Evolutionary conservation across 2,888 invertebrate genomes (phyloP).

Genomic region (Mimas tiliae): DNA sequence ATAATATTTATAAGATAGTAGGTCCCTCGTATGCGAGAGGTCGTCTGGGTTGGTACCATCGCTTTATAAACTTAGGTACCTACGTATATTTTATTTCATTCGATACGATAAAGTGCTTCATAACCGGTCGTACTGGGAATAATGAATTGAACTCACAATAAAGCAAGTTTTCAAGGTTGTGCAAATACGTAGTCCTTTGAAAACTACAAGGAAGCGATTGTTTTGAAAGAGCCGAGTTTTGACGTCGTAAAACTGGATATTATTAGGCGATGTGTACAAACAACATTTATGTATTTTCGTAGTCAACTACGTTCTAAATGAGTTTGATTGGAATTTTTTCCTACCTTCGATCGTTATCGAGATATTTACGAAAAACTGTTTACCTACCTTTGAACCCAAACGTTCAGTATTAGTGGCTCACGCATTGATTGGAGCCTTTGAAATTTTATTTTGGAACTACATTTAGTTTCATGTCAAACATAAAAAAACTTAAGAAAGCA

Average conservation of each 20-base stretch:
- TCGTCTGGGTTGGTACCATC: no score
- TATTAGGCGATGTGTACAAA: constrained; percentile 6
- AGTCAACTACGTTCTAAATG: neutral
- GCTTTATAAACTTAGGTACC: no score
- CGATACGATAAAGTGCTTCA: no score
- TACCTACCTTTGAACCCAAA: neutral
- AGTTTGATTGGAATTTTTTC: neutral
- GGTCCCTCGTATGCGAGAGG: no score
- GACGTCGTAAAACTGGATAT: neutral
- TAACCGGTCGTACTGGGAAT: neutral
- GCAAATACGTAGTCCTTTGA: neutral
- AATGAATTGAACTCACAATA: neutral
- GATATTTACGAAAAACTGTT: neutral
- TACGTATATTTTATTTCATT: no score
- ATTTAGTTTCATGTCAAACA: no score
- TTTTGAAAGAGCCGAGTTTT: constrained; percentile 5
- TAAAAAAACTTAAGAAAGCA: no score
- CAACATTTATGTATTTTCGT: constrained; percentile 1
- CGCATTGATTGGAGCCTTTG: neutral
- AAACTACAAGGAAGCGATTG: neutral
- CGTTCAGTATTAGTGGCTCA: neutral
- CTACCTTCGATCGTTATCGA: neutral
- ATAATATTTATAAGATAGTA: no score
- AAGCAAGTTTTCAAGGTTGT: neutral
- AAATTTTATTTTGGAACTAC: no score